Conservation (phyloP, 2,888 invertebrate species). For the Hydrotaea diabolus region DNA sequence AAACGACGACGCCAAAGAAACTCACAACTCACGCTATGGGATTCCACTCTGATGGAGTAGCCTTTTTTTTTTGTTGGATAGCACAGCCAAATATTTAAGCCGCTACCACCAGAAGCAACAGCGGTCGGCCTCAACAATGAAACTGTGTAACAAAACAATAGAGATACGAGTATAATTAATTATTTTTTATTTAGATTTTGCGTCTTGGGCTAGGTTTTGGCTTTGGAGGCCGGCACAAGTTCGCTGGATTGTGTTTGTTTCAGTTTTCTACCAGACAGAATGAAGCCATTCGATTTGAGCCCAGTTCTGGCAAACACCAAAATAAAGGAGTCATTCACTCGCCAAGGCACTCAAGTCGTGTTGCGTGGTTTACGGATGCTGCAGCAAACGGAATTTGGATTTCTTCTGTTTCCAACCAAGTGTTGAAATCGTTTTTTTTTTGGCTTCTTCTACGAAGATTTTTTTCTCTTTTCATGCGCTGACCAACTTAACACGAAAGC, state of each 20-base stretch:
- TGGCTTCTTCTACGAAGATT: not conserved
- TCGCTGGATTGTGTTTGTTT: slow-evolving; percentile 1
- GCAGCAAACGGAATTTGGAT: not conserved
- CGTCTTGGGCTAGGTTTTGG: slow-evolving; percentile 33
- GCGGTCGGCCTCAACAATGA: slow-evolving; percentile 10
- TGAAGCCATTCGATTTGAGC: slow-evolving; percentile 51
- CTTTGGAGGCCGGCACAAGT: too few species aligned
- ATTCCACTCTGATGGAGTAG: slow-evolving; percentile 34
- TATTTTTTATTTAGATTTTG: slow-evolving; percentile 53
- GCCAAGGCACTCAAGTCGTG: not conserved
- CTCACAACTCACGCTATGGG: slow-evolving; percentile 58
- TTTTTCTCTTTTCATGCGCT: too few species aligned
- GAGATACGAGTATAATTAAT: slow-evolving; percentile 65
- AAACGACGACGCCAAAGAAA: not conserved
- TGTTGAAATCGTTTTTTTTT: not conserved
- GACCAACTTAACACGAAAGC: not conserved
- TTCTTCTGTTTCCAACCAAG: not conserved
- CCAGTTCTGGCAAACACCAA: not conserved
- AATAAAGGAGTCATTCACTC: slow-evolving; percentile 29
- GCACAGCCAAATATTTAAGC: slow-evolving; percentile 3
- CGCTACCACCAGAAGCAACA: slow-evolving; percentile 32
- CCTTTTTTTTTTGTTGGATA: slow-evolving; percentile 4
- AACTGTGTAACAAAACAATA: slow-evolving; percentile 36
- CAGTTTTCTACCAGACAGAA: slow-evolving; percentile 42
- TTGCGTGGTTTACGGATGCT: not conserved